Evolutionary conservation across 1,140 invertebrate genomes (phyloP).

Genomic region (Nephila pilipes): DNA sequence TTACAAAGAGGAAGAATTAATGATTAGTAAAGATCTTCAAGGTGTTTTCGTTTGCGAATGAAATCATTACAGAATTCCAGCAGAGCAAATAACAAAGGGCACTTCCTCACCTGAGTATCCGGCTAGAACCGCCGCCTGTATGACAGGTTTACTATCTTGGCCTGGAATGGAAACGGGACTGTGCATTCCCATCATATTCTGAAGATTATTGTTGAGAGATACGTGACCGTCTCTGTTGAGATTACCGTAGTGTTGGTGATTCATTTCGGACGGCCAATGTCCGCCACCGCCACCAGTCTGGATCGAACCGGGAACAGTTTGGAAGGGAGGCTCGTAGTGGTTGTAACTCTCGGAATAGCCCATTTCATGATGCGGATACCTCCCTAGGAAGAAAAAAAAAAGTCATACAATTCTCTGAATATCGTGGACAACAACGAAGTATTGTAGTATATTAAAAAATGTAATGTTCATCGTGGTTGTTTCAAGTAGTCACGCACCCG

Average conservation of each 20-base stretch:
- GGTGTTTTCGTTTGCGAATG: too few species aligned
- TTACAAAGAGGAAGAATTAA: too few species aligned
- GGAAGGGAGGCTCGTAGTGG: slow-evolving; percentile 86
- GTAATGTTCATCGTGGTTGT: not conserved
- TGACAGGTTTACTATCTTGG: slow-evolving; percentile 87
- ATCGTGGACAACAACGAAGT: not conserved
- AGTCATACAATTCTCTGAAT: not conserved
- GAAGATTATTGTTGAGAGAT: slow-evolving; percentile 58
- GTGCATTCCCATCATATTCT: slow-evolving; percentile 66
- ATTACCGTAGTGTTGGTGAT: slow-evolving; percentile 78
- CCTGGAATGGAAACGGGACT: slow-evolving; percentile 67
- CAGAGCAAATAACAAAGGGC: not conserved
- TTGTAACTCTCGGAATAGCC: slow-evolving; percentile 85
- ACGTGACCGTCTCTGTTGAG: slow-evolving; percentile 68
- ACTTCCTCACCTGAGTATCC: slow-evolving; percentile 80
- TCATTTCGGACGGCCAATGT: slow-evolving; percentile 77
- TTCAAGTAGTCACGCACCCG: not conserved
- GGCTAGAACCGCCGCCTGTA: slow-evolving; percentile 87
- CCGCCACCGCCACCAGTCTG: slow-evolving; percentile 77
- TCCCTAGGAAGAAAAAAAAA: slow-evolving; percentile 49
- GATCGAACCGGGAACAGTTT: slow-evolving; percentile 88
- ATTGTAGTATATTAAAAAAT: too few species aligned
- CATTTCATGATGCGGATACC: slow-evolving; percentile 82
- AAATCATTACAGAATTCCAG: too few species aligned
- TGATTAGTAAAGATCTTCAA: too few species aligned